These are phyloP conservation scores for Dipodomys spectabilis DNA, from an alignment of 2,113 vertebrate species.

Conservation along the genomic window DNA sequence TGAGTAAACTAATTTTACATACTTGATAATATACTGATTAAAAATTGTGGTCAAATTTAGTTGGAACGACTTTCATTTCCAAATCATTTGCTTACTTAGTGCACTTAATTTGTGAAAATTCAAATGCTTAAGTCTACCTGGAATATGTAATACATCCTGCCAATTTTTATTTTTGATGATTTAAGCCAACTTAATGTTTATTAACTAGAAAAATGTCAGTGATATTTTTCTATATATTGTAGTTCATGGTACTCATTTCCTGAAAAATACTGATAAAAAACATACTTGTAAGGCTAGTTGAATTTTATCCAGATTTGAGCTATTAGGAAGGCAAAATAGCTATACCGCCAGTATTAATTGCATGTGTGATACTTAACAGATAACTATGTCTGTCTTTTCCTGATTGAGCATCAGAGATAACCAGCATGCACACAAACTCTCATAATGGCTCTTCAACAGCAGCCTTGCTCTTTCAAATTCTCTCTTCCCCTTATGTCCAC, in stretches of 20 bases:
- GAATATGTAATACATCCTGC: background rate
- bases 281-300: background rate
- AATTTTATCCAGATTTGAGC: background rate
- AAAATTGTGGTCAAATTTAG: constrained; percentile 14
- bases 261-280: constrained; percentile 17
- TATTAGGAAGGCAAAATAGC: background rate
- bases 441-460: background rate
- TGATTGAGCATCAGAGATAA: background rate
- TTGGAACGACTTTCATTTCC: background rate
- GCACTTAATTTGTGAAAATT: constrained; percentile 48
- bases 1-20: background rate
- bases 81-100: background rate
- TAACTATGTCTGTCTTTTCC: background rate
- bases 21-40: background rate
- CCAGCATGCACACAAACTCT: rapidly evolving
- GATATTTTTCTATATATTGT: background rate
- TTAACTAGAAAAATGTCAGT: background rate
- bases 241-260: background rate
- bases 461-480: background rate
- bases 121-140: background rate
- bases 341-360: background rate
- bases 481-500: background rate
- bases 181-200: background rate
- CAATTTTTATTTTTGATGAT: constrained; percentile 49
- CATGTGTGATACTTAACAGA: background rate